Evolutionary conservation across 37 sponge, comb jelly and placozoan species (phyloP).

Genomic region (Dysidea cf. avara): DNA sequence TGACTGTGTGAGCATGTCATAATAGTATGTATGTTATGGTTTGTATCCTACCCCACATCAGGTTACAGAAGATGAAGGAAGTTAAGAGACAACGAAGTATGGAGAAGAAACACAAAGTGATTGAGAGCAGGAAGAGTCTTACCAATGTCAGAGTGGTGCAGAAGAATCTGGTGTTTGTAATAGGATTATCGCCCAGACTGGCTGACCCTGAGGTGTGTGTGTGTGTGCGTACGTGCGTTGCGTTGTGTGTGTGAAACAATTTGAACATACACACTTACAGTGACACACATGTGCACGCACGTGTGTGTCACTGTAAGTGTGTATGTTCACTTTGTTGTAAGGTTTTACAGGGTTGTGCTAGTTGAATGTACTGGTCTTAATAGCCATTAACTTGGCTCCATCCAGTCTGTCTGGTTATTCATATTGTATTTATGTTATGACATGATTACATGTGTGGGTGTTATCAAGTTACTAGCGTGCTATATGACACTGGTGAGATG

Average conservation of each 20-base stretch:
- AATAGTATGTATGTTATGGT: neutral
- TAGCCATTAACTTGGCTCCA: too few species aligned
- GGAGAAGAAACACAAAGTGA: slow-evolving; percentile 82
- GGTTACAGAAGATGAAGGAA: slow-evolving; percentile 72
- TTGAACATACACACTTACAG: neutral
- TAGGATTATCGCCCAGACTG: slow-evolving; percentile 88
- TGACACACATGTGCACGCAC: neutral
- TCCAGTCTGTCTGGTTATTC: too few species aligned
- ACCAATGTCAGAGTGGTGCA: slow-evolving; percentile 90
- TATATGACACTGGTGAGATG: too few species aligned
- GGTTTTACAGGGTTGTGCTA: too few species aligned
- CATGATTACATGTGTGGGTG: too few species aligned
- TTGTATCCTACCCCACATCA: neutral
- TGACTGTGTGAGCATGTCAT: neutral
- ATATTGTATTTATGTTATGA: too few species aligned
- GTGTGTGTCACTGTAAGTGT: neutral
- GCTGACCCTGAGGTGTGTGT: slow-evolving; percentile 79
- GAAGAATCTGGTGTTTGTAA: slow-evolving; percentile 91
- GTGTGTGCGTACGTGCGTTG: neutral
- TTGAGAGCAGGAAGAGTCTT: slow-evolving; percentile 89
- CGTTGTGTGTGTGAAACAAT: neutral
- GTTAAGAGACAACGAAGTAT: slow-evolving; percentile 76
- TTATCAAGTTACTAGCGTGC: too few species aligned
- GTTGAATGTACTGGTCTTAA: too few species aligned
- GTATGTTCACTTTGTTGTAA: neutral